Evolutionary conservation across 2,797 vertebrate genomes (phyloP).

Genomic region (Brachyrhaphis roseni): DNA sequence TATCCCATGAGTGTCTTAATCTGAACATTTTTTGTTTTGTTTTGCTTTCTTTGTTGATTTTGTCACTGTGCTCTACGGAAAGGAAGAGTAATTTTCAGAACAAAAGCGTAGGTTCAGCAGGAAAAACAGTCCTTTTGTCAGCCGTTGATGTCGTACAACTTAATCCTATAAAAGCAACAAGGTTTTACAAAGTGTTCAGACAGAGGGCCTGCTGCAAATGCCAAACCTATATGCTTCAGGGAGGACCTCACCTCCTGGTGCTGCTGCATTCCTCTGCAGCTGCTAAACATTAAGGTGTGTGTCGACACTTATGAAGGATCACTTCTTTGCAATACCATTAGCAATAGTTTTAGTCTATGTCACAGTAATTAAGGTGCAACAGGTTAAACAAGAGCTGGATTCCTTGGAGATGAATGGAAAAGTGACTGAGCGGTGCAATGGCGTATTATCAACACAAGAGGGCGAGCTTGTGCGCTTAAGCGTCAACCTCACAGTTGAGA

Average conservation of each 20-base stretch:
- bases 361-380: not conserved
- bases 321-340: not conserved
- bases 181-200: slow-evolving; percentile 4
- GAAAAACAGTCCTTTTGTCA: not conserved
- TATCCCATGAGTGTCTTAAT: not conserved
- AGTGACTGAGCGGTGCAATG: slow-evolving; percentile 20
- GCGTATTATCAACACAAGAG: slow-evolving; percentile 40
- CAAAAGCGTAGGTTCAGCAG: slow-evolving; percentile 1
- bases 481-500: not conserved
- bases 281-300: slow-evolving; percentile 38
- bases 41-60: not conserved
- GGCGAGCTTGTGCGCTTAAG: slow-evolving; percentile 19
- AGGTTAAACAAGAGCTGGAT: not conserved
- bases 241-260: slow-evolving; percentile 51
- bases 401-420: not conserved
- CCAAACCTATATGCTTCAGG: slow-evolving; percentile 26
- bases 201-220: not conserved
- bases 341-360: not conserved
- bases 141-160: not conserved
- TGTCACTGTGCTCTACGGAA: not conserved
- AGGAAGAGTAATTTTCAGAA: not conserved
- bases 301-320: not conserved
- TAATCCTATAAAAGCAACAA: not conserved
- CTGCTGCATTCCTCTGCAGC: slow-evolving; percentile 56
- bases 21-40: not conserved